These are phyloP conservation scores for Pantherophis guttatus DNA, from an alignment of 2,113 vertebrate species.

Conservation along the genomic window DNA sequence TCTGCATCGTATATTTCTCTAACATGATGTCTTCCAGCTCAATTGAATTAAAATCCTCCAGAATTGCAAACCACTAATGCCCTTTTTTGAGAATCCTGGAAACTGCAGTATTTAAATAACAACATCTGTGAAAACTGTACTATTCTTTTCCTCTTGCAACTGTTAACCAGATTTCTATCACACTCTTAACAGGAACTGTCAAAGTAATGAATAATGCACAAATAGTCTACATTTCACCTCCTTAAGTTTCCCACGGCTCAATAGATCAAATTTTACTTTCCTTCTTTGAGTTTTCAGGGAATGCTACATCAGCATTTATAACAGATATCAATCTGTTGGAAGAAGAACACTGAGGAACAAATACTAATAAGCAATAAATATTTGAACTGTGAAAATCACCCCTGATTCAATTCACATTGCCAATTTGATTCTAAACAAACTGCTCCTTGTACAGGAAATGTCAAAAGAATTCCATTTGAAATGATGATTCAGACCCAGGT, in stretches of 20 bases:
- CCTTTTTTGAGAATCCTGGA: not conserved
- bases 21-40: not conserved
- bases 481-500: not conserved
- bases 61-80: not conserved
- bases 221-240: not conserved
- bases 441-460: not conserved
- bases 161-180: not conserved
- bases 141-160: not conserved
- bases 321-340: not conserved
- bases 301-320: not conserved
- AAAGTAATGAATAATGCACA: not conserved
- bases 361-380: not conserved
- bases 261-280: not conserved
- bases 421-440: not conserved
- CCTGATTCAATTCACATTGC: not conserved
- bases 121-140: not conserved
- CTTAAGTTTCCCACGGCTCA: not conserved
- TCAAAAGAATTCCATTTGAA: not conserved
- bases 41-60: not conserved
- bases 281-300: not conserved
- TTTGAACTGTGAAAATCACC: not conserved
- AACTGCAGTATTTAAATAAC: not conserved
- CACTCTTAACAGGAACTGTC: not conserved
- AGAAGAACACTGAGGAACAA: not conserved
- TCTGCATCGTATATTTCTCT: not conserved